These are phyloP conservation scores for Vulpes vulpes DNA, from an alignment of 2,113 vertebrate genomes.

Conservation along the genomic window DNA sequence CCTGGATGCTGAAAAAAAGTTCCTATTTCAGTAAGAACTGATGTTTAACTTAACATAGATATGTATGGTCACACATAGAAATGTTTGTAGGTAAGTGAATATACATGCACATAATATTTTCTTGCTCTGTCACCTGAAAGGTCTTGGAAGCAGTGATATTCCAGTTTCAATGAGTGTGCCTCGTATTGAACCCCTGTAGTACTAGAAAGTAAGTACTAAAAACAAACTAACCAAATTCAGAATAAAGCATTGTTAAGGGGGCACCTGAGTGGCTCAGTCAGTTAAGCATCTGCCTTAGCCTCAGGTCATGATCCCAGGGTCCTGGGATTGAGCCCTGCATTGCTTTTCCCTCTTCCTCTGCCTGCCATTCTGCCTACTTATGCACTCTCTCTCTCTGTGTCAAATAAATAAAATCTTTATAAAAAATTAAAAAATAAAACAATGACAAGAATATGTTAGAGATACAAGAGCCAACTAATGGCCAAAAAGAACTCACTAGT, in stretches of 20 bases:
- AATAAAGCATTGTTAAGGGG: not conserved
- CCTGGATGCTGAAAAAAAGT: not conserved
- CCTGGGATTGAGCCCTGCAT: too few relatives aligned
- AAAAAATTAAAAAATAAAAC: too few relatives aligned
- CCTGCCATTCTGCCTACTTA: too few relatives aligned
- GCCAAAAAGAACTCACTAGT: not conserved
- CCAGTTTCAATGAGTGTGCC: not conserved
- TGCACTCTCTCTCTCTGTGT: too few relatives aligned
- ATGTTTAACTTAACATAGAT: not conserved
- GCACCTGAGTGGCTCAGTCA: too few relatives aligned
- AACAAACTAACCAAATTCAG: not conserved
- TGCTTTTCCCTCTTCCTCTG: too few relatives aligned
- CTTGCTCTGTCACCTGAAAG: not conserved
- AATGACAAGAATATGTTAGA: not conserved
- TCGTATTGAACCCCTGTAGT: not conserved
- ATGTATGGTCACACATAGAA: not conserved
- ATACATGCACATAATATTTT: not conserved
- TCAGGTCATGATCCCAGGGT: too few relatives aligned
- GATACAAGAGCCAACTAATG: not conserved
- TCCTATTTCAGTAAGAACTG: not conserved
- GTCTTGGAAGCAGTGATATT: not conserved
- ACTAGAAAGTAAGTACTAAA: not conserved
- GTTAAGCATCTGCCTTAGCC: too few relatives aligned
- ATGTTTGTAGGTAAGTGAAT: not conserved
- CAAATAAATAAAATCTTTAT: too few relatives aligned